phyloP scores from a whole-genome alignment of 2,888 invertebrate species.

The Tridacna gigas region DNA sequence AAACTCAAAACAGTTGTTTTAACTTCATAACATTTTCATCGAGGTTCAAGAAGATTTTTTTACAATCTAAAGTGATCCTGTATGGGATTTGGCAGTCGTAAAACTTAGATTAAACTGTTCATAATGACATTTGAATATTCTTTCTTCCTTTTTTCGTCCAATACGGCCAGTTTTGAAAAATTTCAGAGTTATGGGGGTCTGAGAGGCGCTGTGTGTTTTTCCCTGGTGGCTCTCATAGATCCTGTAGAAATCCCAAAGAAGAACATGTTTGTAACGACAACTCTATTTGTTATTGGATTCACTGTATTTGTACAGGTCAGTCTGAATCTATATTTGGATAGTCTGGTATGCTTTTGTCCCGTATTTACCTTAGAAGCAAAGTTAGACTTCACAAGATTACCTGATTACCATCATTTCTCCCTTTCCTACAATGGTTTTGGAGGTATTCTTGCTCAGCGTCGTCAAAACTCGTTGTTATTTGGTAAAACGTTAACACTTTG shows the following conservation, averaged over 20 bases:
- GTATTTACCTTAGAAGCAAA: too few relatives aligned
- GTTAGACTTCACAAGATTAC: too few relatives aligned
- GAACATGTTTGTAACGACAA: constrained; percentile 93
- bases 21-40: too few relatives aligned
- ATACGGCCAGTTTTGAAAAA: background rate
- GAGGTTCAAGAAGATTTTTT: too few relatives aligned
- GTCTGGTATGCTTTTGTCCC: too few relatives aligned
- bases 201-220: constrained; percentile 87
- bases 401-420: too few relatives aligned
- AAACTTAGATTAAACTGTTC: background rate
- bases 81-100: background rate
- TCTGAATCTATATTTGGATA: background rate
- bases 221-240: constrained; percentile 86
- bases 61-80: too few relatives aligned
- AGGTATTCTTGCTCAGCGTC: too few relatives aligned
- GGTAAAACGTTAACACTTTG: too few relatives aligned
- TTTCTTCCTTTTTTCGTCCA: background rate
- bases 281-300: constrained; percentile 98
- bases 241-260: constrained; percentile 79
- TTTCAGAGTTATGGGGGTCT: constrained; percentile 87
- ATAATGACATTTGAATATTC: background rate
- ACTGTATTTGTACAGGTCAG: constrained; percentile 96
- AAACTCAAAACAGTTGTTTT: too few relatives aligned
- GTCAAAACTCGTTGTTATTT: too few relatives aligned
- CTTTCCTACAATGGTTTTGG: too few relatives aligned